A percentile compares a stretch with the other conserved stretches of the same genome.
phyloP scores from a whole-genome alignment of 1,140 invertebrate species.

The Manduca sexta region DNA sequence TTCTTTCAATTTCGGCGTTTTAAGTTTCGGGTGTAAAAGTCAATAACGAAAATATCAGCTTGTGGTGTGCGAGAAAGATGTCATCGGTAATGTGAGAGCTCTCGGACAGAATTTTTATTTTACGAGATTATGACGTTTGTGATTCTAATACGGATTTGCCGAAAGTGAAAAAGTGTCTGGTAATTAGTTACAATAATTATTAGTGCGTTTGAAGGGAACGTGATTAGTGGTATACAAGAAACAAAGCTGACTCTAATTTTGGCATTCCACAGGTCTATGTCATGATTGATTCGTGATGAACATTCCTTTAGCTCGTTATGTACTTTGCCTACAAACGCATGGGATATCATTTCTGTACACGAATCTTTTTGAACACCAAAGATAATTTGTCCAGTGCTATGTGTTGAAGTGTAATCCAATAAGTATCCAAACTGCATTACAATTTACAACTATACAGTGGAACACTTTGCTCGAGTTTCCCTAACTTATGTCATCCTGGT shows the following conservation, averaged over 20 bases:
- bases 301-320: slow-evolving; percentile 36
- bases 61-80: slow-evolving; percentile 57
- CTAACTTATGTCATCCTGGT: too few species aligned
- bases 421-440: too few species aligned
- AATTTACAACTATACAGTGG: too few species aligned
- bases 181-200: slow-evolving; percentile 22
- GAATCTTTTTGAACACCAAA: too few species aligned
- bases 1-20: slow-evolving; percentile 28
- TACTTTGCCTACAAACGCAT: neutral
- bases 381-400: too few species aligned
- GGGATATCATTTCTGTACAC: too few species aligned
- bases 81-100: slow-evolving; percentile 69
- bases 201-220: slow-evolving; percentile 5
- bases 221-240: slow-evolving; percentile 10
- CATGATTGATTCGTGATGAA: slow-evolving; percentile 55
- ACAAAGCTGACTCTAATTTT: slow-evolving; percentile 63
- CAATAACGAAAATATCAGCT: slow-evolving; percentile 29
- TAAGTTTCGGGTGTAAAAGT: slow-evolving; percentile 35
- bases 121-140: slow-evolving; percentile 62
- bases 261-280: slow-evolving; percentile 60
- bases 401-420: too few species aligned
- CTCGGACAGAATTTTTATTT: slow-evolving; percentile 63
- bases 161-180: slow-evolving; percentile 50
- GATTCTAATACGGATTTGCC: slow-evolving; percentile 47
- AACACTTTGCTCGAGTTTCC: too few species aligned